phyloP scores from a whole-genome alignment of 2,113 vertebrate species.

The Lota lota region DNA sequence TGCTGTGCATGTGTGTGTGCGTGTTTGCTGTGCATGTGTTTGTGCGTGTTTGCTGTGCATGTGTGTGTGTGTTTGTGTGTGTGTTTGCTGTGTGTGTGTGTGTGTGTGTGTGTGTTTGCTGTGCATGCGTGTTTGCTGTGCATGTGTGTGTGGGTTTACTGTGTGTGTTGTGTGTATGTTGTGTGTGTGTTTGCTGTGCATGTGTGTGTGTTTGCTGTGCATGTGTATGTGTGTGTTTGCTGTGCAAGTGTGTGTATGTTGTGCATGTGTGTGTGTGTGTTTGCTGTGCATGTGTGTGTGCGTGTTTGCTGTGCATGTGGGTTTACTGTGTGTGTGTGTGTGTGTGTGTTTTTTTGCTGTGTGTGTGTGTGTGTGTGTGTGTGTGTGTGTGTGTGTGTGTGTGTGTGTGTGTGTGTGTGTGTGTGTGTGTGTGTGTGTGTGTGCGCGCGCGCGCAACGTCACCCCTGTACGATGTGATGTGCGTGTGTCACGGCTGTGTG shows the following conservation, averaged over 20 bases:
- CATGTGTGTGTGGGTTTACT: neutral
- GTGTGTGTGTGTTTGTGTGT: neutral
- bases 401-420: neutral
- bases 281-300: neutral
- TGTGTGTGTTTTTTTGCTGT: no score
- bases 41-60: neutral
- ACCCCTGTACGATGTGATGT: no score
- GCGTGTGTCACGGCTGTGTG: no score
- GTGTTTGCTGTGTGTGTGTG: neutral
- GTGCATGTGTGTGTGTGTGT: neutral
- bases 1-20: no score
- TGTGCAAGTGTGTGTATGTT: no score
- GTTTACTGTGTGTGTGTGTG: neutral
- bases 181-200: no score
- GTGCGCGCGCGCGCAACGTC: neutral
- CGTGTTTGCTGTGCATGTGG: neutral
- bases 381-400: neutral
- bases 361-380: neutral
- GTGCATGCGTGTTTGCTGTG: neutral
- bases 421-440: neutral
- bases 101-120: neutral
- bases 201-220: no score
- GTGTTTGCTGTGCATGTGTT: neutral
- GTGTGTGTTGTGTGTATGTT: no score
- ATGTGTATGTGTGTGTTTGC: neutral